Evolutionary conservation across 2,797 vertebrate species (phyloP), one percentile per base, ranked within the genome.

Genomic region (Nannoperca obscura): DNA sequence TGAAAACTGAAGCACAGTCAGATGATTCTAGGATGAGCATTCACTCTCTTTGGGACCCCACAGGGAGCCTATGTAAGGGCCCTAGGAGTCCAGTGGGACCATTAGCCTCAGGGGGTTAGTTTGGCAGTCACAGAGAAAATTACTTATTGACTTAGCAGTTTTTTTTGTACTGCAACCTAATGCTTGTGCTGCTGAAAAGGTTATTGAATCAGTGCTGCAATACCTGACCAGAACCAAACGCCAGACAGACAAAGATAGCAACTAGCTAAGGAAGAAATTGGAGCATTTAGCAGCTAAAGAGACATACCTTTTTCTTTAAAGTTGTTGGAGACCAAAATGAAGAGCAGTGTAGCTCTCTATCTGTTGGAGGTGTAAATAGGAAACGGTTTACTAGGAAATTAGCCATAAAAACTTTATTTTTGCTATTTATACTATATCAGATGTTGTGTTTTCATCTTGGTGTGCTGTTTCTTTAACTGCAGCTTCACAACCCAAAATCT

Each of bases 71-170:
- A 7, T 50, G 44, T 49, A 5, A 44, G 47, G 67, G 54, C 66
- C 71, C 71, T 4, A 14, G 8, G 11, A 57, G 0, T 71, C 59
- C 44, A 36, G 49, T 24, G 57, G 40, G 66, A 62, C 0, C 46
- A 20, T 24, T 30, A 12, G 69, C 71, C 69, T 75, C 72, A 49
- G 62, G 67, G 69, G 44, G 15, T 55, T 52, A 22, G 42, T 74
- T 74, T 69, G 36, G n/a, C 30, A 73, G 57, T 36, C 36, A 74
- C 5, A 30, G 53, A 84, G 76, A 71, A 85, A 86, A 86, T 88
- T 47, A 79, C 49, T 62, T 80, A 83, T 83, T 32, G 74, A 88
- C 87, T 82, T 59, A 82, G 55, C 2, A 1, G 34, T 49, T 71
- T 44, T 58, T 74, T 81, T 78, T 49, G 53, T 70, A 47, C 53